phyloP scores from a whole-genome alignment of 2,113 vertebrate species.

The Chloropsis hardwickii region DNA sequence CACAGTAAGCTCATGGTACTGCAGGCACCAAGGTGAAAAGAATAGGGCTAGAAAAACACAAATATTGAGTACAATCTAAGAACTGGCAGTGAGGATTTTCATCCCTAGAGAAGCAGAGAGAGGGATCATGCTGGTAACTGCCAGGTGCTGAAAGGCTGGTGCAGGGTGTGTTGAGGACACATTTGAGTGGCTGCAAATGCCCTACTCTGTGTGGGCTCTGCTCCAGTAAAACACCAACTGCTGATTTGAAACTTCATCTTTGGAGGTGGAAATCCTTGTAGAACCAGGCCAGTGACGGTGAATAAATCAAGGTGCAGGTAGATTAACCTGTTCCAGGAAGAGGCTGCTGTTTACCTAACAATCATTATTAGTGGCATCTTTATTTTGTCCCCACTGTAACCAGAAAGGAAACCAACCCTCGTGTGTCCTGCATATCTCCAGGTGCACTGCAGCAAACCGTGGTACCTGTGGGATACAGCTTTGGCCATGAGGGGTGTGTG shows the following conservation, averaged over 20 bases:
- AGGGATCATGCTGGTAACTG: neutral
- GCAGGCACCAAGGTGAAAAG: neutral
- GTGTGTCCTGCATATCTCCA: rapidly evolving
- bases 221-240: neutral
- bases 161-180: too few species aligned
- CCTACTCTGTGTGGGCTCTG: neutral
- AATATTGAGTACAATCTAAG: rapidly evolving
- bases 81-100: neutral
- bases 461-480: neutral
- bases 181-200: neutral
- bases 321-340: neutral
- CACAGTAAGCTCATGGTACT: neutral
- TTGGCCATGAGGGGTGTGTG: rapidly evolving
- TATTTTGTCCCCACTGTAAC: neutral
- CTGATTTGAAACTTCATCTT: neutral
- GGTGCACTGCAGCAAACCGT: rapidly evolving
- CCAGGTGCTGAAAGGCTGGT: neutral
- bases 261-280: neutral
- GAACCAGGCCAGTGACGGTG: neutral
- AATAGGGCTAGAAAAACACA: neutral
- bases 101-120: neutral
- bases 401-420: neutral
- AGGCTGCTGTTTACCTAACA: neutral
- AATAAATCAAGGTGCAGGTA: neutral
- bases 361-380: neutral